phyloP scores from a whole-genome alignment of 1,140 invertebrate genomes.

The Muscidifurax raptorellus region DNA sequence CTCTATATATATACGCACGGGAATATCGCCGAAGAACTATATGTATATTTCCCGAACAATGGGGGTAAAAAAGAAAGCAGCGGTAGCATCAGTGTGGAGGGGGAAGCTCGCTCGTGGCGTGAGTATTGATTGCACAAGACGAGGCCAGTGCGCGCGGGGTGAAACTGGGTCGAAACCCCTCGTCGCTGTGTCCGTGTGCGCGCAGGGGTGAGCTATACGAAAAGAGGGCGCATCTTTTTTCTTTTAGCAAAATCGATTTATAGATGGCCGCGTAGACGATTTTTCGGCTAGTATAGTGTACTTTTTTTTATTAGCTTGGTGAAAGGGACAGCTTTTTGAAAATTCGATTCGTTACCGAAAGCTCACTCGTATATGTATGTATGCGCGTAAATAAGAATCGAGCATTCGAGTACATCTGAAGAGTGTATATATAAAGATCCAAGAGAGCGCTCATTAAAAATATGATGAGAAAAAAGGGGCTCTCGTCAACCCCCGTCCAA shows the following conservation, averaged over 20 bases:
- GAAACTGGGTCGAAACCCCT: constrained; percentile 73
- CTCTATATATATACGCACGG: too few relatives aligned
- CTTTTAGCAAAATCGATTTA: not conserved
- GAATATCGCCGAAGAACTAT: not conserved
- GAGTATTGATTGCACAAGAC: constrained; percentile 70
- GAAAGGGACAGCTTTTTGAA: not conserved
- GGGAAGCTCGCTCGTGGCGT: constrained; percentile 23
- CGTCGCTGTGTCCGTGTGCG: constrained; percentile 42
- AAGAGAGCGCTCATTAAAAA: not conserved
- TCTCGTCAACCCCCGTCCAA: not conserved
- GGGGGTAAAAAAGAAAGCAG: constrained; percentile 2
- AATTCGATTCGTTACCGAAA: not conserved
- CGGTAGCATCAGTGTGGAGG: constrained; percentile 20
- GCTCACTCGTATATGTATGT: too few relatives aligned
- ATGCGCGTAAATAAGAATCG: too few relatives aligned
- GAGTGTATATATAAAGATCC: not conserved
- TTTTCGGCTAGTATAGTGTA: not conserved
- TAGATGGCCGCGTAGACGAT: too few relatives aligned
- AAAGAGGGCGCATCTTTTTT: constrained; percentile 10
- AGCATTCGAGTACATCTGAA: too few relatives aligned
- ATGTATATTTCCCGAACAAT: not conserved
- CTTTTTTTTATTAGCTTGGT: not conserved
- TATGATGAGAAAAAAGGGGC: not conserved
- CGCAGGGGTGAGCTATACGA: not conserved
- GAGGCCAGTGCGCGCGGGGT: constrained; percentile 65